phyloP scores from a whole-genome alignment of 2,797 vertebrate genomes.

The Notamacropus eugenii region DNA sequence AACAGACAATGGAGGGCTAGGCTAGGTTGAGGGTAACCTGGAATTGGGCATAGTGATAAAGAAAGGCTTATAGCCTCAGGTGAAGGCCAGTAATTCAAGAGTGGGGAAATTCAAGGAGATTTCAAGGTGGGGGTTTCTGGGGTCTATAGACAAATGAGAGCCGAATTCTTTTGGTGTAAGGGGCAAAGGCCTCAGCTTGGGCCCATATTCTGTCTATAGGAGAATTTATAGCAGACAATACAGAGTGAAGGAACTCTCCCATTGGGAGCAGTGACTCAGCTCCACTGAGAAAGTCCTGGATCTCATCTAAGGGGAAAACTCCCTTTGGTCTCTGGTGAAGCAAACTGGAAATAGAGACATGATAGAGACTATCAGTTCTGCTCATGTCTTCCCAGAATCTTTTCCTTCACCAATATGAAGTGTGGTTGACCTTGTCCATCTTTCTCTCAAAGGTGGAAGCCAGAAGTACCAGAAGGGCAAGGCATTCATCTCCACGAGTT shows the following conservation, averaged over 20 bases:
- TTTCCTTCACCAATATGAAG: neutral
- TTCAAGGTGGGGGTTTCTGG: no score
- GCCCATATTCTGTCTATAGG: neutral
- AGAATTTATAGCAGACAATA: neutral
- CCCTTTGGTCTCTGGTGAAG: neutral
- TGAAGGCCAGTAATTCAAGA: no score
- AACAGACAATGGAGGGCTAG: no score
- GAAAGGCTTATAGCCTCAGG: no score
- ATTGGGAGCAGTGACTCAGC: neutral
- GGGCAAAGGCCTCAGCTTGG: no score
- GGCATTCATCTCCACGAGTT: neutral
- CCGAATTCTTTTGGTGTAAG: no score
- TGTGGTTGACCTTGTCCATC: neutral
- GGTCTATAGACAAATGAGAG: no score
- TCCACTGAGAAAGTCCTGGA: neutral
- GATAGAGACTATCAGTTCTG: neutral
- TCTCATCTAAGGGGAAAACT: neutral
- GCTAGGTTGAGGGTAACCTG: no score
- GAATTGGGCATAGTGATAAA: no score
- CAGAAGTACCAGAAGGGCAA: neutral
- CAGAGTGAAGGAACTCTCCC: neutral
- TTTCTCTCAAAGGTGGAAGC: neutral
- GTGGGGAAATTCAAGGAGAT: no score
- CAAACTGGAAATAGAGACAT: neutral
- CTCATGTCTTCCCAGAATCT: neutral